Percentiles rank a stretch among this genome's conserved stretches.
phyloP scores from a whole-genome alignment of 2,888 invertebrate species.

The Xestia xanthographa region DNA sequence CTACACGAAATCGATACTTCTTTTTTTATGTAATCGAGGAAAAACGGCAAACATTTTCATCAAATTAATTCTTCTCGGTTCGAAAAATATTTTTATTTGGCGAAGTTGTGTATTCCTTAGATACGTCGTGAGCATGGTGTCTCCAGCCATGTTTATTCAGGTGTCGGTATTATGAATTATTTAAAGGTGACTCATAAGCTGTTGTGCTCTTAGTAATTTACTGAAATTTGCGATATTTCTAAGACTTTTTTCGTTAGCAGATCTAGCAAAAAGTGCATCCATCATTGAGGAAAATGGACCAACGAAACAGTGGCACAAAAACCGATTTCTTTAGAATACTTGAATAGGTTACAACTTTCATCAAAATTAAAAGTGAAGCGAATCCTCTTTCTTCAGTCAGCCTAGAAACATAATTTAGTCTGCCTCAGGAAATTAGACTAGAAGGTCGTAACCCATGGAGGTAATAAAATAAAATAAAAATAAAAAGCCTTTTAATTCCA shows the following conservation, averaged over 20 bases:
- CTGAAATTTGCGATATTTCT: conserved; percentile 14
- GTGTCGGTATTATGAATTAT: conserved; percentile 60
- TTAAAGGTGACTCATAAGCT: conserved; percentile 55
- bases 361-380: conserved; percentile 34
- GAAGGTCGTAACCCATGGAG: conserved; percentile 4
- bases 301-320: conserved; percentile 20
- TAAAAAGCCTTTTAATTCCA: too few relatives aligned
- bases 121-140: conserved; percentile 20
- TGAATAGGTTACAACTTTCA: conserved; percentile 25
- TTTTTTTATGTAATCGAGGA: neutral
- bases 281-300: conserved; percentile 6
- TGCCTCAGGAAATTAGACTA: neutral
- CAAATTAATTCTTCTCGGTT: conserved; percentile 25
- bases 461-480: too few relatives aligned
- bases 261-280: conserved; percentile 3
- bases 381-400: neutral
- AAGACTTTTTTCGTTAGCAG: neutral
- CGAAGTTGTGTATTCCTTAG: conserved; percentile 28
- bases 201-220: conserved; percentile 13
- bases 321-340: conserved; percentile 18
- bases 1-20: neutral
- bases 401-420: neutral
- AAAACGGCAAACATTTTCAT: neutral
- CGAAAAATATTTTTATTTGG: conserved; percentile 38
- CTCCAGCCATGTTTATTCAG: conserved; percentile 60